A percentile compares a stretch with the other conserved stretches of the same genome.
phyloP scores from a whole-genome alignment of 2,888 invertebrate genomes.

The Drosophila histrio region DNA sequence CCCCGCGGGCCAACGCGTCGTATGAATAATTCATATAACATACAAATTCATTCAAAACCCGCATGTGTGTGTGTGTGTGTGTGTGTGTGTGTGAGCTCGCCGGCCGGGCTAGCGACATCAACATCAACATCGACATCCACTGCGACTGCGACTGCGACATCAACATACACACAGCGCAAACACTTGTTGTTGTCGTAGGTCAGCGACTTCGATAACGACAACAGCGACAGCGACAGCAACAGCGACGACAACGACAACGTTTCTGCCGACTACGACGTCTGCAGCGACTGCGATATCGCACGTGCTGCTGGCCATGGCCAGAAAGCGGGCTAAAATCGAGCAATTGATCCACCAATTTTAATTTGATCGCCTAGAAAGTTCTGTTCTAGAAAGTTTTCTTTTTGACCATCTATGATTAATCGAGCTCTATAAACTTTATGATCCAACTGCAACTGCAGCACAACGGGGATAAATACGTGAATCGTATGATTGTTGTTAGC shows the following conservation, averaged over 20 bases:
- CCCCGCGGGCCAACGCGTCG: slow-evolving; percentile 56
- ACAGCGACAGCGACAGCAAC: slow-evolving; percentile 2
- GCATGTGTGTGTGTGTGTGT: not conserved
- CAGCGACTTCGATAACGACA: slow-evolving; percentile 64
- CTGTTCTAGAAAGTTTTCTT: not conserved
- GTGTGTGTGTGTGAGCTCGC: slow-evolving; percentile 5
- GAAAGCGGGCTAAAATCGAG: not conserved
- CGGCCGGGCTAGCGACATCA: slow-evolving; percentile 7
- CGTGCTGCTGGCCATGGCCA: slow-evolving; percentile 34
- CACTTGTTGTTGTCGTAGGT: slow-evolving; percentile 63
- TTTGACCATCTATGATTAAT: not conserved
- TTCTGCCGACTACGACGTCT: not conserved
- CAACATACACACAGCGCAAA: slow-evolving; percentile 10
- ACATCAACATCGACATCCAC: not conserved
- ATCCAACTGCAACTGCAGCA: not conserved
- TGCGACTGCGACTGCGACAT: not conserved
- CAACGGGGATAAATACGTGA: not conserved
- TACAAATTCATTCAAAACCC: slow-evolving; percentile 58
- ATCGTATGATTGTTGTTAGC: not conserved
- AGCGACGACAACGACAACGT: not conserved
- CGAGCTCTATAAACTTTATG: not conserved
- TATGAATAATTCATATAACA: slow-evolving; percentile 66
- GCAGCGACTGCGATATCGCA: slow-evolving; percentile 18
- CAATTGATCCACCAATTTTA: not conserved
- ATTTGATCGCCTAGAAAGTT: slow-evolving; percentile 8